Evolutionary conservation across 2,113 vertebrate species (phyloP).

Genomic region (Burhinus bistriatus): DNA sequence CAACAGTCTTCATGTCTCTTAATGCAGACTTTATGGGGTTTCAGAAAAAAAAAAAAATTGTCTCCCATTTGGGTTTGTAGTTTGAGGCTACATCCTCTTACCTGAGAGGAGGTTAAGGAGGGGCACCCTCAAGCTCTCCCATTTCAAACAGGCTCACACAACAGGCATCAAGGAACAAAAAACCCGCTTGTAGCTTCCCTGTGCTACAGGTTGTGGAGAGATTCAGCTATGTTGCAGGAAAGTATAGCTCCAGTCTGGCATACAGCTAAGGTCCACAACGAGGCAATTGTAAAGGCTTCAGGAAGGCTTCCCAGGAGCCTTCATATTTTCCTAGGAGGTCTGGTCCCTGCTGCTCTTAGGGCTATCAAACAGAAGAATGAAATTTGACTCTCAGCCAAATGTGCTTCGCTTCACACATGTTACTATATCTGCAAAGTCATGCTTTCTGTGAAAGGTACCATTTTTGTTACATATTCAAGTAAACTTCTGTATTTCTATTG

Average conservation of each 20-base stretch:
- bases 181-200: rapidly evolving
- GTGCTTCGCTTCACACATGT: neutral
- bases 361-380: neutral
- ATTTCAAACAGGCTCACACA: neutral
- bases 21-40: neutral
- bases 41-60: neutral
- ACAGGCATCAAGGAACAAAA: neutral
- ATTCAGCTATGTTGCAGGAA: neutral
- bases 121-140: neutral
- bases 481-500: neutral
- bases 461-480: neutral
- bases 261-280: neutral
- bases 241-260: neutral
- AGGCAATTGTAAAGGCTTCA: neutral
- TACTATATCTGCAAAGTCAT: neutral
- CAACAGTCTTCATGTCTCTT: neutral
- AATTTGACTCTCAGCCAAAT: neutral
- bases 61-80: neutral
- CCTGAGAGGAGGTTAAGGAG: neutral
- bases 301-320: neutral
- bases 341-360: neutral
- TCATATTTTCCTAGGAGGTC: neutral
- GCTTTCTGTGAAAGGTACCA: neutral
- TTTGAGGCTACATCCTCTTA: neutral
- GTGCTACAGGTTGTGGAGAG: neutral